Base-by-base conservation (phyloP, 2,113 vertebrate species). In the Neolamprologus modestus region DNA sequence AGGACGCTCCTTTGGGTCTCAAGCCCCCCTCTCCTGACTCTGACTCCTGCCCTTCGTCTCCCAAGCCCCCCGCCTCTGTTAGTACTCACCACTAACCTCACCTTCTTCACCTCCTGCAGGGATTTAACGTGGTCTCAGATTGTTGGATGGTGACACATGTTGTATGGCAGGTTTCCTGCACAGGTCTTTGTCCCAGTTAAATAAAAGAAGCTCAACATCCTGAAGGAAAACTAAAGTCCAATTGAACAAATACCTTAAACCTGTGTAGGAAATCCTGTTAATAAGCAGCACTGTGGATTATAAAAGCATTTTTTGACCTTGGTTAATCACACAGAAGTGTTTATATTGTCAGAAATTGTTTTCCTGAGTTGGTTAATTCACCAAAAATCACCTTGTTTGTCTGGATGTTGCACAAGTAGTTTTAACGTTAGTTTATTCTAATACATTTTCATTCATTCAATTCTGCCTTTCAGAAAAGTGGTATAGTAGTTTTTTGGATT, bases 11-110 rank as follows among this genome's bases (percentile, higher is more conserved):
- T 94, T 83, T 91, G 93, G 92, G 96, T 94, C 96, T 96, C 88
- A 98, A 97, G 95, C 92, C 95, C 81, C 90, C 92, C 91, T 96
- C 97, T 92, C 95, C 97, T 80, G 98, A 98, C 94, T 97, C 97
- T 61, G 98, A 98, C 53, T 97, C 96, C 83, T 96, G 97, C 94
- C 97, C 97, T 92, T 97, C 97, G 24, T 98, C 98, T 94, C 97
- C 98, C 94, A 98, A 97, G 96, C 96, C 97, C 93, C 97, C 98
- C 84, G 87, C 96, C 95, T 97, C 97, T 92, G 98, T 99, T 95
- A 98, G 98, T 99, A 97, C 96, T 84, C 42, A 17, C 81, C 87
- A 52, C 85, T 85, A 78, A 81, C 54, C 42, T 26, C 47, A 13
- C 71, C 47, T 26, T 54, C 40, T 24, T 21, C 47, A 8, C 71